Evolutionary conservation across 2,113 vertebrate species (phyloP).

Genomic region (Seriola rivoliana): DNA sequence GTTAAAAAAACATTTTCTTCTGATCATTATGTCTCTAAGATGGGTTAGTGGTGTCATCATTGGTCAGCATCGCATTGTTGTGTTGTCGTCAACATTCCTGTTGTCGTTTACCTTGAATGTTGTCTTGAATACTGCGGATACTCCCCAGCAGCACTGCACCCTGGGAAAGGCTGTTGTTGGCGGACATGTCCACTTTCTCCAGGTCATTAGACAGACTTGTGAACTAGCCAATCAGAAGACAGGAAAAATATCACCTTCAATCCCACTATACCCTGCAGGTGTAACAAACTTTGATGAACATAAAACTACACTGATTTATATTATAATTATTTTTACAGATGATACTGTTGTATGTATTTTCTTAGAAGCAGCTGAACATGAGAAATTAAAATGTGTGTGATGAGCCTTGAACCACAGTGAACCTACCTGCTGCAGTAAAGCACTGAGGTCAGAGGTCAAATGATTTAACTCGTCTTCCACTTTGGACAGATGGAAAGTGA

Average conservation of each 20-base stretch:
- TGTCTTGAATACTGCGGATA: constrained; percentile 79
- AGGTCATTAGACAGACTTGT: constrained; percentile 68
- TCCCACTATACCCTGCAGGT: not conserved
- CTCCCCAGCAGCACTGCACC: constrained; percentile 80
- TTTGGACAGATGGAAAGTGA: not conserved
- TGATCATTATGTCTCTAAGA: not conserved
- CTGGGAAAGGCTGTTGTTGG: constrained; percentile 79
- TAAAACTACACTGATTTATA: too few species aligned
- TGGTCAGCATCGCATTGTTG: fast-evolving
- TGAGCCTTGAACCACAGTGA: not conserved
- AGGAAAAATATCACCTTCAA: not conserved
- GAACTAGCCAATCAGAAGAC: constrained; percentile 79
- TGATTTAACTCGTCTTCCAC: constrained; percentile 27
- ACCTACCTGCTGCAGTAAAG: constrained; percentile 59
- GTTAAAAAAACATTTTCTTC: constrained; percentile 25
- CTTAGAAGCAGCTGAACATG: not conserved
- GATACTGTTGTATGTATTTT: not conserved
- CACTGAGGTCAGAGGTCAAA: constrained; percentile 54
- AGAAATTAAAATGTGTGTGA: not conserved
- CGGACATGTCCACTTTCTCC: constrained; percentile 67
- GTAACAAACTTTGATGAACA: not conserved
- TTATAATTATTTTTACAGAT: too few species aligned
- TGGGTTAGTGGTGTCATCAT: not conserved
- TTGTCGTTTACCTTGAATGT: constrained; percentile 84
- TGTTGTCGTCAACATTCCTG: not conserved